These are phyloP conservation scores for Linnaemya tessellans DNA, from an alignment of 2,888 invertebrate species.

Conservation along the genomic window DNA sequence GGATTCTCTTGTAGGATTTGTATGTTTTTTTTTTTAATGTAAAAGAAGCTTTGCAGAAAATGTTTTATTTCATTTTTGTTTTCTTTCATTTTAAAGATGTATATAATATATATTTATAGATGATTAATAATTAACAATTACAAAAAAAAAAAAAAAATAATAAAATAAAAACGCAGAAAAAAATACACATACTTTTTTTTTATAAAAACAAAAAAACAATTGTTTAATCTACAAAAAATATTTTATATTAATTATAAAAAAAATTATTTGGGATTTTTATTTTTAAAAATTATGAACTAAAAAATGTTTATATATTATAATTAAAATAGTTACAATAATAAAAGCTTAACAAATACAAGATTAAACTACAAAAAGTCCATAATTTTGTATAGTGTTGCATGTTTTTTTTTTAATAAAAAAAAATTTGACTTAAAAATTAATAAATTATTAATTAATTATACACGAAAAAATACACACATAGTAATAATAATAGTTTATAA, in stretches of 20 bases:
- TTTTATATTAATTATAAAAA: conserved; percentile 52
- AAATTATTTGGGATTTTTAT: conserved; percentile 70
- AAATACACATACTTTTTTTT: conserved; percentile 57
- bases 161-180: conserved; percentile 61
- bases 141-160: conserved; percentile 34
- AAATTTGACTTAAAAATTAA: conserved; percentile 62
- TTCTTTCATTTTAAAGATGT: conserved; percentile 36
- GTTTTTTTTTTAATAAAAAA: conserved; percentile 29
- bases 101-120: conserved; percentile 58
- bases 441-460: conserved; percentile 50
- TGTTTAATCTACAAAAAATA: conserved; percentile 68
- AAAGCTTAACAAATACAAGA: conserved; percentile 66
- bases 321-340: conserved; percentile 61
- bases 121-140: conserved; percentile 71
- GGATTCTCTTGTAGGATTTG: conserved; percentile 67
- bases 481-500: conserved; percentile 43
- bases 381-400: conserved; percentile 71
- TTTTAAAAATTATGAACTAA: conserved; percentile 51
- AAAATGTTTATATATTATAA: conserved; percentile 48
- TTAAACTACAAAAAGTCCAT: conserved; percentile 72
- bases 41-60: conserved; percentile 64
- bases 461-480: conserved; percentile 65
- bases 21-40: conserved; percentile 61
- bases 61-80: conserved; percentile 48
- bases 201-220: conserved; percentile 65